Evolutionary conservation across 2,113 vertebrate species (phyloP), one percentile per base, ranked within the genome.

Genomic region (Lycaon pictus): DNA sequence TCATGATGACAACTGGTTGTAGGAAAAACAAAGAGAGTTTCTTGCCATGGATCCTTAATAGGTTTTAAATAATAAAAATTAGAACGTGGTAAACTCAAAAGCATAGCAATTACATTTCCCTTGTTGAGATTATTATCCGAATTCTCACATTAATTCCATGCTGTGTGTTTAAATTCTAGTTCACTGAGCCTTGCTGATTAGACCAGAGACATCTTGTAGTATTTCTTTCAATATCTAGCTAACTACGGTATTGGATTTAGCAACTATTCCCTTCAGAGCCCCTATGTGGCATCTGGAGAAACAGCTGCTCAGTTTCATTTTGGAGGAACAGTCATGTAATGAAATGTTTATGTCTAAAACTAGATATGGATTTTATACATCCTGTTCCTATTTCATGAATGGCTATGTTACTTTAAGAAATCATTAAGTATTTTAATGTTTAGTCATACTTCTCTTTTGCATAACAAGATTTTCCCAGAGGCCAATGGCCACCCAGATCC

Each of bases 261-360:
- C 77, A 97, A 82, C 71, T 96, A 97, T 98, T 98, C 94, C 96
- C 93, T 95, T 94, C 92, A 89, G 96, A 98, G 95, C 37, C 67
- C 87, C 69, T n/a, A 71, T 88, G 62, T 77, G 91, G 97, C 98
- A 99, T 98, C 98, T 98, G 97, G 91, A 98, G 92, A 97, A 98
- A 98, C 98, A 98, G 96, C 98, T 99, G 98, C 94, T 98, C 82
- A 11, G 84, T 92, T 98, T 96, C 96, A 69, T 96, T 62, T 81
- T 88, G 95, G 69, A 95, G 76, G 96, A 95, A 98, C 23, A 97
- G 65, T 85, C 85, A 55, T 32, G 17, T 4, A 92, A 98, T 96
- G 93, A 98, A 97, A 93, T 87, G 97, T 81, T 96, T 63, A 92
- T 90, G 90, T 90, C 86, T 85, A 79, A 97, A 98, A 97, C 96